phyloP scores from a whole-genome alignment of 2,888 invertebrate species.

The Elmis aenea region DNA sequence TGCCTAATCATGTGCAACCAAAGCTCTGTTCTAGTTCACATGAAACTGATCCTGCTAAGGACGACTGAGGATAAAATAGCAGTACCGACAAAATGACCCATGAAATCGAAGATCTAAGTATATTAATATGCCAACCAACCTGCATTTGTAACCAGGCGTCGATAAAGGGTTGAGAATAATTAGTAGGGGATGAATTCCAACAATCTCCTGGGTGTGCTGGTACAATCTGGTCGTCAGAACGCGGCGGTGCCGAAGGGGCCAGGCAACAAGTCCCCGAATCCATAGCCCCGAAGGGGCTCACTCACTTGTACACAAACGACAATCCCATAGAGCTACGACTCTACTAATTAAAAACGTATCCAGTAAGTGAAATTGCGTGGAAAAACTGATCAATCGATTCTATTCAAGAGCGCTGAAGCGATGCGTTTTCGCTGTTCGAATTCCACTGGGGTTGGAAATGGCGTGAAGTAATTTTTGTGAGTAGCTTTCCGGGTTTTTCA shows the following conservation, averaged over 20 bases:
- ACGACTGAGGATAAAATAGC: no score
- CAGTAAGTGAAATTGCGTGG: no score
- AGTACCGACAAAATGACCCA: no score
- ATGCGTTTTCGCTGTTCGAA: no score
- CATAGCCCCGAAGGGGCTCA: slow-evolving; percentile 38
- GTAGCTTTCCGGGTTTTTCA: no score
- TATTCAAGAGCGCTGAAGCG: no score
- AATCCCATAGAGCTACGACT: slow-evolving; percentile 12
- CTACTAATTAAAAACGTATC: slow-evolving; percentile 1
- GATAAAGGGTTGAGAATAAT: slow-evolving; percentile 41
- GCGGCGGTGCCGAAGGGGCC: slow-evolving; percentile 41
- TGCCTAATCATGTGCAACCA: no score
- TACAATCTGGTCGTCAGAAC: slow-evolving; percentile 45
- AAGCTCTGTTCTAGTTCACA: no score
- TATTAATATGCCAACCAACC: slow-evolving; percentile 25
- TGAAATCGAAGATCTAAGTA: slow-evolving; percentile 1
- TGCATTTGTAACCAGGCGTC: slow-evolving; percentile 46
- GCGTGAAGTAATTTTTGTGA: no score
- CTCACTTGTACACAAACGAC: slow-evolving; percentile 16
- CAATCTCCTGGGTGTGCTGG: slow-evolving; percentile 42
- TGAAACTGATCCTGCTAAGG: no score
- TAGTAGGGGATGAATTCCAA: slow-evolving; percentile 46
- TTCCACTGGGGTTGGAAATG: no score
- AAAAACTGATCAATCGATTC: no score
- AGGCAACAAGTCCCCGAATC: slow-evolving; percentile 45